A percentile compares a stretch with the other conserved stretches of the same genome.
Evolutionary conservation across 2,113 vertebrate species (phyloP).

Genomic region (Heteronetta atricapilla): DNA sequence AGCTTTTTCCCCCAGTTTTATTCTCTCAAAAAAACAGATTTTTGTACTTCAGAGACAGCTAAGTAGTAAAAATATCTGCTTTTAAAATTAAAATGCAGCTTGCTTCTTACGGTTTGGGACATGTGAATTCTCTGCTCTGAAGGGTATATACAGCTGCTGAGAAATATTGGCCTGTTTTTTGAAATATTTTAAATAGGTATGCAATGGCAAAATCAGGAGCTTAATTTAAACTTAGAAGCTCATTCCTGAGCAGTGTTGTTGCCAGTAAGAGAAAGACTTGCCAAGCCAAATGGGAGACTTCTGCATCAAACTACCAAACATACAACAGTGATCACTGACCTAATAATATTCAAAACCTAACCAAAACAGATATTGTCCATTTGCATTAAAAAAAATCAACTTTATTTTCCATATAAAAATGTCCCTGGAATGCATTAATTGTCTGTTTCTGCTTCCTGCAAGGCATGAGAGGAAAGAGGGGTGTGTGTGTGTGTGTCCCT

Average conservation of each 20-base stretch:
- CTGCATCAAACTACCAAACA: neutral
- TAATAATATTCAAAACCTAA: neutral
- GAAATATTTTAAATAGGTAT: conserved; percentile 21
- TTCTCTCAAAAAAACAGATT: neutral
- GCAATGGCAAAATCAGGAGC: conserved; percentile 10
- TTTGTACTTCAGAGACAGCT: neutral
- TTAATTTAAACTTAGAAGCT: conserved; percentile 14
- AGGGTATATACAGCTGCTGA: neutral
- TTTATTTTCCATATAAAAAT: neutral
- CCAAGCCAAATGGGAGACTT: neutral
- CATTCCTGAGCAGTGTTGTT: neutral
- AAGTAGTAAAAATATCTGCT: neutral
- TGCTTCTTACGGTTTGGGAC: neutral
- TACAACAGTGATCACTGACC: neutral
- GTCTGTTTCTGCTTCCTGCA: neutral
- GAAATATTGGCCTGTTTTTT: neutral
- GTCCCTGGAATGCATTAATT: neutral
- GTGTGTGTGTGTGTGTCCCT: fast-evolving
- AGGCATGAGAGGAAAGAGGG: neutral
- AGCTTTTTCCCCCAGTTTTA: conserved; percentile 3
- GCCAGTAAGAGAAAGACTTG: neutral
- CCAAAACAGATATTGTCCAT: neutral
- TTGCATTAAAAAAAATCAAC: neutral
- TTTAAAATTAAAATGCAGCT: neutral
- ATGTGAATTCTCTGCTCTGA: neutral